Percentiles rank a stretch among this genome's conserved stretches.
Conservation (phyloP, 2,888 invertebrate genomes). For the Aporophyla lueneburgensis region DNA sequence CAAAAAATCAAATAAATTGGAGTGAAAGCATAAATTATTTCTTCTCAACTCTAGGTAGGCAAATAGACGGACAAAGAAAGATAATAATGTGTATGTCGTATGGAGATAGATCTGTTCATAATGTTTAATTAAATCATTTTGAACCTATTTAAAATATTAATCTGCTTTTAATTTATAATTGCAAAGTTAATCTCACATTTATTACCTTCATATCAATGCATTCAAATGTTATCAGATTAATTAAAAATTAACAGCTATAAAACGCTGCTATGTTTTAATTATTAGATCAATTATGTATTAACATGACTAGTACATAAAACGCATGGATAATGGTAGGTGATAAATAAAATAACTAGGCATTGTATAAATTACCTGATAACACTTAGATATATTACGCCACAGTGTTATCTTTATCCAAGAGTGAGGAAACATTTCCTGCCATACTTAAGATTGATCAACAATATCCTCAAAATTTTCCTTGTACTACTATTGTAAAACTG, state of each 20-base stretch:
- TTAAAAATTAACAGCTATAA: neutral
- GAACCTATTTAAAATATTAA: neutral
- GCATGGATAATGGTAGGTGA: conserved; percentile 20
- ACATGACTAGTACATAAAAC: conserved; percentile 9
- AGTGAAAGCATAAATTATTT: too few species aligned
- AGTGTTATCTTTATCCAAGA: conserved; percentile 25
- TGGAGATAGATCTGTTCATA: neutral
- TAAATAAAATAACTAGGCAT: conserved; percentile 27
- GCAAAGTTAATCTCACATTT: neutral
- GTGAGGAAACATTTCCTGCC: conserved; percentile 2
- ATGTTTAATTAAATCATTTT: neutral
- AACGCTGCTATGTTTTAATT: conserved; percentile 5
- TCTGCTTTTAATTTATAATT: neutral
- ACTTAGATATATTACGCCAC: neutral
- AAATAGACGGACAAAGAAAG: neutral
- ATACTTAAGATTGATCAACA: neutral
- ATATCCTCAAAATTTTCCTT: conserved; percentile 8
- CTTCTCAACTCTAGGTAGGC: neutral
- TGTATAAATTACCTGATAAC: conserved; percentile 49
- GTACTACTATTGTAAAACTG: neutral
- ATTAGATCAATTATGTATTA: conserved; percentile 32
- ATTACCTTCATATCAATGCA: conserved; percentile 26
- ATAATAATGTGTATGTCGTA: neutral
- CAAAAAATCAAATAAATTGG: neutral
- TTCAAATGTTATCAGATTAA: conserved; percentile 16